These are phyloP conservation scores for Xenopus borealis DNA, from an alignment of 2,113 vertebrate species.

Conservation along the genomic window DNA sequence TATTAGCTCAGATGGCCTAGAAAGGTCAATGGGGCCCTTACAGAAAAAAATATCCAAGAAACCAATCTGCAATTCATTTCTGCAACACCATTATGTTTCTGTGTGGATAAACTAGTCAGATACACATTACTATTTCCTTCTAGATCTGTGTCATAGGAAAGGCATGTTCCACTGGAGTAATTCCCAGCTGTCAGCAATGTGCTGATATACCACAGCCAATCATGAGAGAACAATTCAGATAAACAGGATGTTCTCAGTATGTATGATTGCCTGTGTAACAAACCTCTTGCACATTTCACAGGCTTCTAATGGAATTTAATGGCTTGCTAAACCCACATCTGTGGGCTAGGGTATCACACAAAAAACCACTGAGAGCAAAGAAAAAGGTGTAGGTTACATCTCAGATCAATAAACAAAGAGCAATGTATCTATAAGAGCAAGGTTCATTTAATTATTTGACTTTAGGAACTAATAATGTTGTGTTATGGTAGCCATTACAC, in stretches of 20 bases:
- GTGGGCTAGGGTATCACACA: conserved; percentile 55
- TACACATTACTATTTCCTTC: conserved; percentile 80
- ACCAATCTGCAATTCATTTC: conserved; percentile 76
- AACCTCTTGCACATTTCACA: conserved; percentile 69
- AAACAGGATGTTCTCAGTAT: conserved; percentile 86
- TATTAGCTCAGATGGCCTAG: conserved; percentile 82
- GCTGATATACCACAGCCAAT: conserved; percentile 75
- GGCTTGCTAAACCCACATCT: conserved; percentile 66
- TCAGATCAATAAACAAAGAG: too few relatives aligned
- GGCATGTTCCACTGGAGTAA: conserved; percentile 86
- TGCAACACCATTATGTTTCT: conserved; percentile 57
- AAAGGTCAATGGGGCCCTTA: conserved; percentile 65
- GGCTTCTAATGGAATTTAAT: conserved; percentile 65
- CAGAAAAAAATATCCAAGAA: conserved; percentile 51
- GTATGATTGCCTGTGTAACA: conserved; percentile 73
- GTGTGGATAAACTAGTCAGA: conserved; percentile 62
- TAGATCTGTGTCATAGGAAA: conserved; percentile 87
- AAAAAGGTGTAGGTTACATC: too few relatives aligned
- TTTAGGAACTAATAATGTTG: too few relatives aligned
- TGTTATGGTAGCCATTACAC: too few relatives aligned
- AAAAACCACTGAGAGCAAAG: background rate
- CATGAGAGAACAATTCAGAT: conserved; percentile 70
- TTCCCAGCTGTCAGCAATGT: conserved; percentile 88
- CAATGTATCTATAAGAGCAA: too few relatives aligned
- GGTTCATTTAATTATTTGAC: too few relatives aligned